Evolutionary conservation across 1,140 invertebrate genomes (phyloP).

Genomic region (Stenopsyche tienmushanensis): DNA sequence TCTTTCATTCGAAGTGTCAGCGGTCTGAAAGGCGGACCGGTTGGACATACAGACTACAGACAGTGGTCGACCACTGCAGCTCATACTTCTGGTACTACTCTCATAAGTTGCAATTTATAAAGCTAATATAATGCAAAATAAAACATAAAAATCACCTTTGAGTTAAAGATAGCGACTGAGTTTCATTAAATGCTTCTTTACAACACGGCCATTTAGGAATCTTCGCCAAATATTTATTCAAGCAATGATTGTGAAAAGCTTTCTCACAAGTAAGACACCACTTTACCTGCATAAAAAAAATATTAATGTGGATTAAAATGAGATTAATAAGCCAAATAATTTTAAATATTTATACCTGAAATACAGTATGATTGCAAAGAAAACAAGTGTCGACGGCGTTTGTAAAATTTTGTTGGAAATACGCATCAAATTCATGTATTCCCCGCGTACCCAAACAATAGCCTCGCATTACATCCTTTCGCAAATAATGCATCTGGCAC

Average conservation of each 20-base stretch:
- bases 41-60: no score
- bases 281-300: conserved; percentile 2
- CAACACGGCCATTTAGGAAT: conserved; percentile 14
- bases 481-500: neutral
- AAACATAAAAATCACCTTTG: no score
- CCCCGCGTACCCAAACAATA: conserved; percentile 4
- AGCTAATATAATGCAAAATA: neutral
- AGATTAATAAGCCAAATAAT: neutral
- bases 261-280: neutral
- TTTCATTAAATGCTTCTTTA: no score
- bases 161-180: no score
- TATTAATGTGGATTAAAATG: neutral
- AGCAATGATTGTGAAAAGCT: conserved; percentile 7
- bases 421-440: conserved; percentile 17
- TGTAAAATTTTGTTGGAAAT: conserved; percentile 1
- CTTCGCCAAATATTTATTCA: conserved; percentile 3
- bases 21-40: no score
- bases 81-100: no score
- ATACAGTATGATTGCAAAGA: neutral
- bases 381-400: neutral
- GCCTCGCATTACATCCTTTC: neutral
- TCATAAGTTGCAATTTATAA: neutral
- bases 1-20: no score
- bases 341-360: neutral
- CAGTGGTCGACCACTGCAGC: no score